phyloP scores from a whole-genome alignment of 2,113 vertebrate species.

The Macrotis lagotis region DNA sequence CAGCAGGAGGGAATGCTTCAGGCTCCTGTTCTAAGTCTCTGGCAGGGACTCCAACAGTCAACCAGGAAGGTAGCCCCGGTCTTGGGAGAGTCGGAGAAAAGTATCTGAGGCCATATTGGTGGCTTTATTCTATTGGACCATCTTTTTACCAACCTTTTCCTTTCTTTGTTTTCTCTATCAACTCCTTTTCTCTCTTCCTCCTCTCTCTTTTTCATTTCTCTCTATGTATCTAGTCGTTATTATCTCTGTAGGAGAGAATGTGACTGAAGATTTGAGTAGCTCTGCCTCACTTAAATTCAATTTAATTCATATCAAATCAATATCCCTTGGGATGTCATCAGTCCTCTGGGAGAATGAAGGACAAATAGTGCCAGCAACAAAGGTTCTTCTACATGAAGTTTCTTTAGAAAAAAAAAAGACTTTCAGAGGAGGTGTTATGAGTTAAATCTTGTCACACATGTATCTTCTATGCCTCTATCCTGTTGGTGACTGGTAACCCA shows the following conservation, averaged over 20 bases:
- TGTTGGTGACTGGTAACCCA: neutral
- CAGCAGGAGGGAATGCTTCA: neutral
- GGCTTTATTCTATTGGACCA: neutral
- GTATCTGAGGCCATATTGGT: neutral
- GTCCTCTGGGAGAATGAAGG: no score
- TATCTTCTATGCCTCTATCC: neutral
- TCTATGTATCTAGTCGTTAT: neutral
- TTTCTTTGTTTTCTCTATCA: constrained; percentile 52
- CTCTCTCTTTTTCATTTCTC: neutral
- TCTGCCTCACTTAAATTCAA: no score
- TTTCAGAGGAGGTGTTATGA: no score
- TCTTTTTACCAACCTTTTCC: constrained; percentile 61
- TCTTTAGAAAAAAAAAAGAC: no score
- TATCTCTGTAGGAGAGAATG: no score
- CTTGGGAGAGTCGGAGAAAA: neutral
- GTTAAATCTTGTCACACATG: no score
- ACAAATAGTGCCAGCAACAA: no score
- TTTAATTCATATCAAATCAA: no score
- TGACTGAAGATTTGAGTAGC: no score
- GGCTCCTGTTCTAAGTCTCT: neutral
- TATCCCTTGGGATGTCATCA: no score
- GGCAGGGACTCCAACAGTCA: no score
- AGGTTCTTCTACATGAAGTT: no score
- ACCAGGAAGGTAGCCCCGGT: neutral
- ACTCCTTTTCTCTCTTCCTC: neutral